Percentiles rank a stretch among this genome's conserved stretches.
phyloP scores from a whole-genome alignment of 1,140 invertebrate genomes.

The Chelonus insularis region DNA sequence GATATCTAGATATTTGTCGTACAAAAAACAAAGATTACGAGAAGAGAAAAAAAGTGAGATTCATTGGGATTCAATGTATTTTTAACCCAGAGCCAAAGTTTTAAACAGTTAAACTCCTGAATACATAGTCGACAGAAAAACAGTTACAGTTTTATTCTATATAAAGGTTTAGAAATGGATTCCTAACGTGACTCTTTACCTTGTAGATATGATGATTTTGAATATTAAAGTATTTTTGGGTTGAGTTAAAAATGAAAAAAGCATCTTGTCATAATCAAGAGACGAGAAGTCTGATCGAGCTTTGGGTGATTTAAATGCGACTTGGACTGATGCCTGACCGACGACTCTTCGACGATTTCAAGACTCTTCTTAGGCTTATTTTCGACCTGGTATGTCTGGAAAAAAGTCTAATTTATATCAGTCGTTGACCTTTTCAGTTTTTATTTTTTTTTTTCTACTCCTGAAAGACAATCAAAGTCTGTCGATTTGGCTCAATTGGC shows the following conservation, averaged over 20 bases:
- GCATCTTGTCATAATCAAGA: not conserved
- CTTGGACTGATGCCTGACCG: slow-evolving; percentile 50
- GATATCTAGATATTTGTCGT: slow-evolving; percentile 2
- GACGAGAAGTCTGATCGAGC: slow-evolving; percentile 9
- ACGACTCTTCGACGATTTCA: slow-evolving; percentile 46
- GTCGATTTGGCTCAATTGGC: slow-evolving; percentile 7
- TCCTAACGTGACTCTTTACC: not conserved
- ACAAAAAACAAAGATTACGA: slow-evolving; percentile 14
- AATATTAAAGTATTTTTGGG: slow-evolving; percentile 2
- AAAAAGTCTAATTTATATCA: slow-evolving; percentile 16
- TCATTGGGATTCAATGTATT: slow-evolving; percentile 32
- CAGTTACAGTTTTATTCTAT: no score
- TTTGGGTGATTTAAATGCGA: slow-evolving; percentile 26
- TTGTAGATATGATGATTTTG: not conserved
- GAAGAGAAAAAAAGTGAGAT: slow-evolving; percentile 3
- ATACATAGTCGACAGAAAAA: no score
- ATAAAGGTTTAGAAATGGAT: no score
- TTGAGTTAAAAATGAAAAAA: not conserved
- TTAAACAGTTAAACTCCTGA: slow-evolving; percentile 39
- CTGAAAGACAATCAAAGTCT: slow-evolving; percentile 1
- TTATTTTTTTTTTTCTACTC: slow-evolving; percentile 14
- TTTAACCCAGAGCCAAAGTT: slow-evolving; percentile 39
- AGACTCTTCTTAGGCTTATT: slow-evolving; percentile 47
- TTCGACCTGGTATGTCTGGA: slow-evolving; percentile 33
- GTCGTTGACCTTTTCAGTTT: slow-evolving; percentile 19